Evolutionary conservation across 2,113 vertebrate species (phyloP).

Genomic region (Pteropus alecto): DNA sequence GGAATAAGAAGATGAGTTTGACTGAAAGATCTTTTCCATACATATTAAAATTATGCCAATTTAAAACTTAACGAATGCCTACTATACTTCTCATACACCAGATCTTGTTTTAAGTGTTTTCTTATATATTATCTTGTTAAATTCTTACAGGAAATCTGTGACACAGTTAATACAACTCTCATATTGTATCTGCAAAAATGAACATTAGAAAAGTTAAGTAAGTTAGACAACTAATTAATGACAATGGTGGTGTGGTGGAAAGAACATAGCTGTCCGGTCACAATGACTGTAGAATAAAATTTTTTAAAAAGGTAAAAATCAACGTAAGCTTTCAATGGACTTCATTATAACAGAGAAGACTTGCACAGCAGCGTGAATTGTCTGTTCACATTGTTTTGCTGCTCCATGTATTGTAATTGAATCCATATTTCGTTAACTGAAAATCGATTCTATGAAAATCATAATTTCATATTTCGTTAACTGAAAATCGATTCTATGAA

Average conservation of each 20-base stretch:
- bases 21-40: not conserved
- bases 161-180: not conserved
- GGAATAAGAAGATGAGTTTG: not conserved
- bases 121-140: not conserved
- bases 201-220: not conserved
- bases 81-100: not conserved
- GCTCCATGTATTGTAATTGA: not conserved
- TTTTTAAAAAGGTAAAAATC: conserved; percentile 8
- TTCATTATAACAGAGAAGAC: not conserved
- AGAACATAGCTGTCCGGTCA: not conserved
- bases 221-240: not conserved
- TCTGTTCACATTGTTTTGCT: not conserved
- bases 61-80: conserved; percentile 1
- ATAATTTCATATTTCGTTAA: conserved; percentile 44
- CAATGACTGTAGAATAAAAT: not conserved
- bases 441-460: conserved; percentile 43
- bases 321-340: not conserved
- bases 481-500: conserved; percentile 30
- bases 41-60: not conserved
- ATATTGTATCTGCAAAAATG: not conserved
- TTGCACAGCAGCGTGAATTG: not conserved
- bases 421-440: conserved; percentile 38
- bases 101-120: not conserved
- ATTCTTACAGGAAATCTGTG: not conserved
- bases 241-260: not conserved